Evolutionary conservation across 2,888 invertebrate genomes (phyloP).

Genomic region (Chrysolina oricalcia): DNA sequence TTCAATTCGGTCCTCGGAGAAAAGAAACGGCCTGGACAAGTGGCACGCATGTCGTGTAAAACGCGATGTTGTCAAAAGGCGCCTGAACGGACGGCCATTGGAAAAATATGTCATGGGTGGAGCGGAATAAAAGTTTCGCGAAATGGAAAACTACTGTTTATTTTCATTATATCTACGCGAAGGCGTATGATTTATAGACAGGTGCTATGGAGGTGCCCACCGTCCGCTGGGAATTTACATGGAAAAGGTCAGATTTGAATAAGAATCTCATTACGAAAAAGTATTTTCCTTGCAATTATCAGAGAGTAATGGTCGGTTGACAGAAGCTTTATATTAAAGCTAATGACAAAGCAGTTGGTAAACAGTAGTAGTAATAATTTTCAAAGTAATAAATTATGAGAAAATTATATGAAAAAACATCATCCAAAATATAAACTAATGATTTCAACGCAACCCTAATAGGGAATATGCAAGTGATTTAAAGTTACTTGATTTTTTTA

Average conservation of each 20-base stretch:
- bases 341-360: neutral
- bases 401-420: no score
- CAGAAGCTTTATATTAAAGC: neutral
- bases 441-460: no score
- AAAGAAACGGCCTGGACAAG: constrained; percentile 47
- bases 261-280: neutral
- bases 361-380: no score
- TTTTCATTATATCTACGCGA: constrained; percentile 16
- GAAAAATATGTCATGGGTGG: constrained; percentile 46
- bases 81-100: constrained; percentile 49
- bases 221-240: neutral
- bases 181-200: constrained; percentile 17
- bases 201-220: neutral
- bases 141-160: constrained; percentile 20
- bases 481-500: no score
- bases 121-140: constrained; percentile 21
- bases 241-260: constrained; percentile 7
- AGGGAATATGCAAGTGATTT: no score
- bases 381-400: no score
- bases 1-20: constrained; percentile 43
- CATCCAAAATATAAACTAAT: no score
- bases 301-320: neutral
- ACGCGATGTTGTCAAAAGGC: constrained; percentile 55
- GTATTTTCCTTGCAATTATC: neutral
- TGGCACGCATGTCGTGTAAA: constrained; percentile 51